Percentiles rank a stretch among this genome's conserved stretches.
These are phyloP conservation scores for Argyrosomus regius DNA, from an alignment of 2,797 vertebrate species.

Conservation along the genomic window DNA sequence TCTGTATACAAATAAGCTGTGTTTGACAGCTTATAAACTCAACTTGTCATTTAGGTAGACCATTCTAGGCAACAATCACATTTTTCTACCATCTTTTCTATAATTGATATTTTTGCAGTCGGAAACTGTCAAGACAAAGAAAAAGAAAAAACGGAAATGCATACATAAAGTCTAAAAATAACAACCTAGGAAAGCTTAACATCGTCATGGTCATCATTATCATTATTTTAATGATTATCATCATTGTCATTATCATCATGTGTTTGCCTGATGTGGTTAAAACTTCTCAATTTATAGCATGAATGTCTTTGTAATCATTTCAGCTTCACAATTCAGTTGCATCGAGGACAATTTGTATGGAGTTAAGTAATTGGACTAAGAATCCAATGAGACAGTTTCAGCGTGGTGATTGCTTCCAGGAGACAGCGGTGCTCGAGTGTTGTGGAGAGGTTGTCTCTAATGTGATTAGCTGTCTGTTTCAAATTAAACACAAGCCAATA, in stretches of 20 bases:
- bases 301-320: conserved; percentile 52
- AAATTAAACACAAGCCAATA: conserved; percentile 82
- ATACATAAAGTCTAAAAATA: conserved; percentile 13
- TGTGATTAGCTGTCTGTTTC: conserved; percentile 84
- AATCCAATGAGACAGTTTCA: conserved; percentile 73
- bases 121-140: not conserved
- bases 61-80: not conserved
- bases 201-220: conserved; percentile 16
- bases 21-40: not conserved
- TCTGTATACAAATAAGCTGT: not conserved
- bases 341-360: conserved; percentile 67
- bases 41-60: not conserved
- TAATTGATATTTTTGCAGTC: not conserved
- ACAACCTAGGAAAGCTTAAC: not conserved
- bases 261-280: conserved; percentile 38
- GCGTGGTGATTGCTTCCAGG: conserved; percentile 75
- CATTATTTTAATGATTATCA: conserved; percentile 11
- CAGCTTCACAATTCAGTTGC: conserved; percentile 41
- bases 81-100: not conserved
- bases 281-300: conserved; percentile 32
- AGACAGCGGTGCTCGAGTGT: conserved; percentile 68
- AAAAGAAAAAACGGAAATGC: not conserved
- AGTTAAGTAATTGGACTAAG: conserved; percentile 72
- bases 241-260: conserved; percentile 17
- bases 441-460: conserved; percentile 77